Conservation (phyloP, 2,113 vertebrate species). For the Toxotes chatareus region DNA sequence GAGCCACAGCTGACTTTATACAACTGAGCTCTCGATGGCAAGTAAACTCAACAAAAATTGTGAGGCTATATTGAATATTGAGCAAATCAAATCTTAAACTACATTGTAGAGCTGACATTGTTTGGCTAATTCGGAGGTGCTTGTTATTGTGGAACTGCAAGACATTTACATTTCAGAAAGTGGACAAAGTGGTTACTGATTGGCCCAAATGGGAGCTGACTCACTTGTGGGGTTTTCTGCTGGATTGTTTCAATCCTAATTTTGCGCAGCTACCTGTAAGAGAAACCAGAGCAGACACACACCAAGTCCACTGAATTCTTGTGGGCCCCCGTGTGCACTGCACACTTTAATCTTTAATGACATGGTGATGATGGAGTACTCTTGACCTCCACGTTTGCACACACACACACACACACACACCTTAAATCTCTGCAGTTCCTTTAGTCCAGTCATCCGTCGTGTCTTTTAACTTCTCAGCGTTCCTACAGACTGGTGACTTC, state of each 20-base stretch:
- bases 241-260: neutral
- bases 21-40: too few relatives aligned
- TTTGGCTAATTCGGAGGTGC: neutral
- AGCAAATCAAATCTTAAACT: neutral
- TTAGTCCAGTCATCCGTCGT: slow-evolving; percentile 61
- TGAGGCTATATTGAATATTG: too few relatives aligned
- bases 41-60: too few relatives aligned
- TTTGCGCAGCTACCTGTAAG: slow-evolving; percentile 51
- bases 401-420: slow-evolving; percentile 10
- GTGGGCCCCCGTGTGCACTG: slow-evolving; percentile 28
- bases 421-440: slow-evolving; percentile 51
- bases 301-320: slow-evolving; percentile 55
- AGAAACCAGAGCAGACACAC: slow-evolving; percentile 37
- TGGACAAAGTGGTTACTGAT: slow-evolving; percentile 14
- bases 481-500: slow-evolving; percentile 85
- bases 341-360: slow-evolving; percentile 78
- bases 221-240: slow-evolving; percentile 18
- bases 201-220: slow-evolving; percentile 10
- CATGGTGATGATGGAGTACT: slow-evolving; percentile 76
- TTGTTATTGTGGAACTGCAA: neutral
- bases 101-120: neutral
- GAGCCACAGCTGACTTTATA: neutral
- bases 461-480: slow-evolving; percentile 70
- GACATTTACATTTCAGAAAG: neutral
- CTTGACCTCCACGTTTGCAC: slow-evolving; percentile 71